Percentiles rank a stretch among this genome's conserved stretches.
Evolutionary conservation across 2,888 invertebrate genomes (phyloP).

Genomic region (Acleris holmiana): DNA sequence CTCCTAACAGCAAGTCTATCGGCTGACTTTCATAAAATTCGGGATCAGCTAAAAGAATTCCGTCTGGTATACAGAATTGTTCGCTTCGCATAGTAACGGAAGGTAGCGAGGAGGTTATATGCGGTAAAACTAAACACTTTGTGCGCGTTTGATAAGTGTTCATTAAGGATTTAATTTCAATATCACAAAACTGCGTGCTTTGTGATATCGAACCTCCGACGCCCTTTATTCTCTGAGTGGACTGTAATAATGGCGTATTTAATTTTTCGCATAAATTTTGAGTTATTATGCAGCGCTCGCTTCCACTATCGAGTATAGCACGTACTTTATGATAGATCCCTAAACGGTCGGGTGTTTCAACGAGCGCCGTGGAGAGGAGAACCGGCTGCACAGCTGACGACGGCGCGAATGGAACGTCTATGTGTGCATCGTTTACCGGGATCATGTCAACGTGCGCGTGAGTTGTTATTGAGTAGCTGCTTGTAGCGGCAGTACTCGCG

Average conservation of each 20-base stretch:
- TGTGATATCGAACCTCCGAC: neutral
- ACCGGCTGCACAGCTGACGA: neutral
- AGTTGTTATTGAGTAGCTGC: neutral
- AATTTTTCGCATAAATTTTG: neutral
- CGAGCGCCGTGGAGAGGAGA: constrained; percentile 2
- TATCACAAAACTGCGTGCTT: neutral
- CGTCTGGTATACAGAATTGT: too few species aligned
- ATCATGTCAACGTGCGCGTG: neutral
- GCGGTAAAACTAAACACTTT: constrained; percentile 4
- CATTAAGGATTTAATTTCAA: neutral
- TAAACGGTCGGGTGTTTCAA: neutral
- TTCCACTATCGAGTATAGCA: neutral
- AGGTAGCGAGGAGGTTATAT: neutral
- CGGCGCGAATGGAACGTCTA: neutral
- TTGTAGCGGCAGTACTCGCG: neutral
- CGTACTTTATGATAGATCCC: neutral
- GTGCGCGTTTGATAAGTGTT: neutral
- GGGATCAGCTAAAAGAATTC: too few species aligned
- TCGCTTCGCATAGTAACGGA: too few species aligned
- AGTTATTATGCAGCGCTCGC: constrained; percentile 1
- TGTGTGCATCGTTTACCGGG: neutral
- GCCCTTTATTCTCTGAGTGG: neutral
- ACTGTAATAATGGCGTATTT: neutral
- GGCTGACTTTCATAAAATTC: too few species aligned
- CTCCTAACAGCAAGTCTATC: too few species aligned